Percentiles rank a stretch among this genome's conserved stretches.
phyloP scores from a whole-genome alignment of 2,888 invertebrate species.

The Tinea trinotella region DNA sequence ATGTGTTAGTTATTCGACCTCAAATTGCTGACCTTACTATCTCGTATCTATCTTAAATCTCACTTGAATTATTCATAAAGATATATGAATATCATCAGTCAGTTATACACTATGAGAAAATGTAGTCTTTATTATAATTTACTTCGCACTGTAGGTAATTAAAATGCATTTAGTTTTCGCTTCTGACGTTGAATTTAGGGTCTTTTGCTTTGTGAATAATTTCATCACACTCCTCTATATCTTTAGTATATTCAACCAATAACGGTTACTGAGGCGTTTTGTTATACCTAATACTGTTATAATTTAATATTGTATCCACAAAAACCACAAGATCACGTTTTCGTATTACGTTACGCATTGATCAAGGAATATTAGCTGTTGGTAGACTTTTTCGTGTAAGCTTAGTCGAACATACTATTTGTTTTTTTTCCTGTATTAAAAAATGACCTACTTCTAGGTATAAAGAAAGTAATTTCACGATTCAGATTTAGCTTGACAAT shows the following conservation, averaged over 20 bases:
- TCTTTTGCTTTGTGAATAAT: not conserved
- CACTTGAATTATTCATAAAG: not conserved
- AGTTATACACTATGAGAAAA: not conserved
- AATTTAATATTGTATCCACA: constrained; percentile 11
- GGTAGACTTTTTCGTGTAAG: not conserved
- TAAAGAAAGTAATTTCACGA: no score
- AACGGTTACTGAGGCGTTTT: constrained; percentile 10
- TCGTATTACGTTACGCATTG: constrained; percentile 41
- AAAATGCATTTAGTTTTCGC: constrained; percentile 1
- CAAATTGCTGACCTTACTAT: constrained; percentile 10
- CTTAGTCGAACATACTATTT: not conserved
- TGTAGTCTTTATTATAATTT: not conserved
- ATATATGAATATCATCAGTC: constrained; percentile 8
- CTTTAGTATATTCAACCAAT: constrained; percentile 11
- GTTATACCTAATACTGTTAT: constrained; percentile 11
- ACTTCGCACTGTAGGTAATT: not conserved
- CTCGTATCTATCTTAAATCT: not conserved
- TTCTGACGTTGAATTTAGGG: not conserved
- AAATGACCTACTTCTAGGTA: no score
- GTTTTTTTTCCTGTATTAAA: not conserved
- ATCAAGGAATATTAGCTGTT: constrained; percentile 29
- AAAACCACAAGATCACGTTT: constrained; percentile 16
- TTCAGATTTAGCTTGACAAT: no score
- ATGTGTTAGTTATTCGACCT: constrained; percentile 13
- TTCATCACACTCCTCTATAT: constrained; percentile 2